Evolutionary conservation across 2,113 vertebrate species (phyloP).

Genomic region (Naja naja): DNA sequence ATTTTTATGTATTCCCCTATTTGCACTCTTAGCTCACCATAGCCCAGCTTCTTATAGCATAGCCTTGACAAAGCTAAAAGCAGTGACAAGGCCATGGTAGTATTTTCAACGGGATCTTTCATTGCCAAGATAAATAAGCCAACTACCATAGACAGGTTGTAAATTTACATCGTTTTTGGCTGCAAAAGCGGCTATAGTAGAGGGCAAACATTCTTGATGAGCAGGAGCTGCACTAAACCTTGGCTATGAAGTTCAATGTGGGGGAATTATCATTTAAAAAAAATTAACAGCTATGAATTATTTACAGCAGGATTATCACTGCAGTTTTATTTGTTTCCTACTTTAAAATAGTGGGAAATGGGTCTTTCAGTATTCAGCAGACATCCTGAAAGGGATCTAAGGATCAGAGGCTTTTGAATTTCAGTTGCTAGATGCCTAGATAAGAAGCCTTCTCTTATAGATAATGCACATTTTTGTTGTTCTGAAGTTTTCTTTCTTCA

Average conservation of each 20-base stretch:
- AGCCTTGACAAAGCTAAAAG: background rate
- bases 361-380: background rate
- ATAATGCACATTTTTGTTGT: fast-evolving
- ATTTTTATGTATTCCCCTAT: background rate
- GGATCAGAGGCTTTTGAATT: background rate
- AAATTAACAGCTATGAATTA: background rate
- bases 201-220: background rate
- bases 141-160: background rate
- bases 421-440: background rate
- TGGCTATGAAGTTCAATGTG: background rate
- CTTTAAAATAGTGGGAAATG: background rate
- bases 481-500: background rate
- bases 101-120: background rate
- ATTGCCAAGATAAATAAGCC: background rate
- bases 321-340: background rate
- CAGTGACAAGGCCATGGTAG: background rate
- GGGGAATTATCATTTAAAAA: background rate
- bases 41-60: background rate
- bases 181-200: background rate
- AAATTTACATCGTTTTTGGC: background rate
- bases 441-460: background rate
- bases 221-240: background rate
- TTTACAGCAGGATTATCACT: background rate
- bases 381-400: background rate
- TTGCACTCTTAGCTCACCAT: background rate